These are phyloP conservation scores for Gavialis gangeticus DNA, from an alignment of 2,113 vertebrate species.

Conservation along the genomic window DNA sequence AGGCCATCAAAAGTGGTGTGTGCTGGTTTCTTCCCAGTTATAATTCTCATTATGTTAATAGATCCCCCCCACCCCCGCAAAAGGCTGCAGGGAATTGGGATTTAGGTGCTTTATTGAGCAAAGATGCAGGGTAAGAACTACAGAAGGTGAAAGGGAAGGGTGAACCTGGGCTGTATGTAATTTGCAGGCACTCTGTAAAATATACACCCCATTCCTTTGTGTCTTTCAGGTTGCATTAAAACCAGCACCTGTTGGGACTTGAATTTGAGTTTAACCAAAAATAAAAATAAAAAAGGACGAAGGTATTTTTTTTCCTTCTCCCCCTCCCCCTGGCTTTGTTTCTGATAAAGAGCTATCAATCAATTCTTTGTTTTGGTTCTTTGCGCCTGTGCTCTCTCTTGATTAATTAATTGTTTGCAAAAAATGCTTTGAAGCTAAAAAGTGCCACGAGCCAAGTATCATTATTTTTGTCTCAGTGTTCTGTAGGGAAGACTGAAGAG, in stretches of 20 bases:
- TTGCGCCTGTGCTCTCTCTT: not conserved
- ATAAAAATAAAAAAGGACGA: constrained; percentile 19
- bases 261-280: constrained; percentile 9
- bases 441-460: not conserved
- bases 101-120: not conserved
- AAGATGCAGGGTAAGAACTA: not conserved
- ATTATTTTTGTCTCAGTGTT: not conserved
- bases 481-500: constrained; percentile 20
- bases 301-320: not conserved
- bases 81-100: constrained; percentile 8
- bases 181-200: not conserved
- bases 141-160: not conserved
- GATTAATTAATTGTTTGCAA: not conserved
- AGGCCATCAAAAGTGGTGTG: not conserved
- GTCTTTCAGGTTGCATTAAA: not conserved
- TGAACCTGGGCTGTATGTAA: not conserved
- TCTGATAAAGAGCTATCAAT: not conserved
- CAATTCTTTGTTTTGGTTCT: constrained; percentile 13
- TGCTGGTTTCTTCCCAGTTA: not conserved
- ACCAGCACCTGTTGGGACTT: constrained; percentile 37
- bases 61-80: not conserved
- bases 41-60: not conserved
- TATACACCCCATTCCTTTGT: not conserved
- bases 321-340: constrained; percentile 15
- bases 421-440: constrained; percentile 16